Evolutionary conservation across 2,797 vertebrate genomes (phyloP), one percentile per base, ranked within the genome.

Genomic region (Cheracebus regulus): DNA sequence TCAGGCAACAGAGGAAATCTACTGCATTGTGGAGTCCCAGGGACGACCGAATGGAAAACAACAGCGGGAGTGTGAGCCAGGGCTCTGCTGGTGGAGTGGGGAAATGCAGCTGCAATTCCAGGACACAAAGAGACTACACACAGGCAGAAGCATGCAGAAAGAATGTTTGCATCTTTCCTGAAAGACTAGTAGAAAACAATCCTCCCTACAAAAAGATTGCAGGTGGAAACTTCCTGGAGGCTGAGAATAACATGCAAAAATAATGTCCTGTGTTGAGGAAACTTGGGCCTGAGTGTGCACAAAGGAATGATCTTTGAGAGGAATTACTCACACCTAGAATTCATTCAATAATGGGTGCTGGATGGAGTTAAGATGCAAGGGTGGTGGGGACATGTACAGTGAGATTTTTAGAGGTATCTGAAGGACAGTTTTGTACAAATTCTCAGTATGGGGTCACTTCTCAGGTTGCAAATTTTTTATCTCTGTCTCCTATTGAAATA

Each of bases 11-110:
- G 91, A 96, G 98, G 97, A 36, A 13, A 98, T 88, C 82, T 96
- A 57, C 98, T 98, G 98, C 98, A 98, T 95, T 98, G 98, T 98
- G 98, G 98, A 97, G 97, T 89, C 93, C 58, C 26, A 95, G 96
- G 57, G 97, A 72, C 41, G 30, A 64, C 81, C 41, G 89, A 19
- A 11, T 95, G 94, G 96, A 94, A 98, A 98, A 98, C 95, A 96
- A 61, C 91, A 98, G 94, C 88, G 90, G 95, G 89, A 91, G 86
- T 4, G 67, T 9, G 39, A 83, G 70, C 84, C 70, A 11, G 83
- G 28, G 61, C 87, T 90, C 61, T 96, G 90, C 88, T 28, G 28
- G 72, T 5, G 0, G 48, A 58, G 36, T 0, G 0, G 48, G 2
- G 12, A 64, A 44, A 19, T 4, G 52, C 80, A 88, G 92, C 87